Base-by-base conservation (phyloP, 2,113 vertebrate species). In the Bagarius yarrelli region DNA sequence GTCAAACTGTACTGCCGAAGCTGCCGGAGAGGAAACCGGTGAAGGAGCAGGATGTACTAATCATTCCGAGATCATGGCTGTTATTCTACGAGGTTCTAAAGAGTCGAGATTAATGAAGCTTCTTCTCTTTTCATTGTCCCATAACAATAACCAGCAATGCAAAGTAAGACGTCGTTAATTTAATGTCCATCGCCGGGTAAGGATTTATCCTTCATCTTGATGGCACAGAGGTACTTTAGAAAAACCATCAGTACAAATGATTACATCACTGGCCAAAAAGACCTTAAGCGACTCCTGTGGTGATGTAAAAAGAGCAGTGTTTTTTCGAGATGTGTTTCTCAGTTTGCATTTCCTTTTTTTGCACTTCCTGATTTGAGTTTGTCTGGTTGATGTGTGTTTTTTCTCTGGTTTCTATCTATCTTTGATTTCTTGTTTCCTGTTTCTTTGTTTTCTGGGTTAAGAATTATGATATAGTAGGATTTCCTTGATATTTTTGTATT, bases 121-220 rank as follows among this genome's bases (percentile, higher is more conserved):
- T 32, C 18, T 23, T 57, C 32, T 34, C 30, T 15, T 25, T 40
- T 57, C 19, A 40, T 40, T n/a, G 21, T 53, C 21, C 72, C 72
- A 25, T 57, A 75, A 59, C 32, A 59, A 18, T 75, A 57, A 75
- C 72, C 57, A 59, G 53, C 53, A n/a, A 40, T n/a, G 32, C 72
- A 40, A 55, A 40, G 5, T 34, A 53, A 75, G 72, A 57, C 15
- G 53, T 57, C 30, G n/a, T 57, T 56, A 74, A 34, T 36, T 21
- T n/a, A 36, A 57, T 36, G 53, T 73, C 25, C 52, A 23, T 74
- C 30, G 30, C 52, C 23, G 70, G 55, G 34, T 40, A 75, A 56
- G 55, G 18, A n/a, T 21, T 40, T 36, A 75, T 75, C 4, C 30
- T 55, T 57, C 72, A 75, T 59, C n/a, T 12, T 40, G 55, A 72